Evolutionary conservation across 2,888 invertebrate species (phyloP), one percentile per base, ranked within the genome.

Genomic region (Protodeltote pygarga): DNA sequence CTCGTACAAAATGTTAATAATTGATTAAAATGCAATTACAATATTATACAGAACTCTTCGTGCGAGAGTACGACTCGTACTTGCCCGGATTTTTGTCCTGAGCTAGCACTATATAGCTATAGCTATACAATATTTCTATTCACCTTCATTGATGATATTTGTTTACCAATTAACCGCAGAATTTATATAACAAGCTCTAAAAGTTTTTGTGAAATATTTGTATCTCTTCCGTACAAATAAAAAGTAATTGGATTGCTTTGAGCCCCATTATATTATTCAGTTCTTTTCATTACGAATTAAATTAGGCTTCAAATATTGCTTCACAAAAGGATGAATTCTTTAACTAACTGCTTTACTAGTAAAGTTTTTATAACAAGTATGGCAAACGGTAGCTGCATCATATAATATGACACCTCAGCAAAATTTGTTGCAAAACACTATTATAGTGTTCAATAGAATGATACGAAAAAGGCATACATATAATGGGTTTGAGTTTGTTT

Each of bases 161-260:
- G 5, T 11, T 11, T 32, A 32, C 20, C n/a, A n/a, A n/a, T n/a
- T n/a, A n/a, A n/a, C n/a, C n/a, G n/a, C n/a, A n/a, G n/a, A n/a
- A n/a, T n/a, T n/a, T 23, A 24, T 6, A 33, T 34, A 40, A 37
- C 28, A 29, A 42, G 33, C 9, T 17, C 13, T 19, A 19, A 19
- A 23, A 5, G 9, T 14, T 34, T 34, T 23, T 14, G 21, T 23
- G 23, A 34, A 15, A n/a, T 17, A 8, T 20, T 20, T 5, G 10
- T 8, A 4, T 25, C 17, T 14, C 25, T 37, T 37, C 11, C 17
- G 19, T 17, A 25, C 9, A 8, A 33, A 20, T 24, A 11, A 16
- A 6, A 17, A 10, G 31, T 50, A 35, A 44, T 50, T 34, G 23
- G 19, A 13, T 33, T 38, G 28, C 24, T 44, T 35, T 35, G 25